Base-by-base conservation (phyloP, 2,797 vertebrate genomes). In the Heterohyrax brucei region DNA sequence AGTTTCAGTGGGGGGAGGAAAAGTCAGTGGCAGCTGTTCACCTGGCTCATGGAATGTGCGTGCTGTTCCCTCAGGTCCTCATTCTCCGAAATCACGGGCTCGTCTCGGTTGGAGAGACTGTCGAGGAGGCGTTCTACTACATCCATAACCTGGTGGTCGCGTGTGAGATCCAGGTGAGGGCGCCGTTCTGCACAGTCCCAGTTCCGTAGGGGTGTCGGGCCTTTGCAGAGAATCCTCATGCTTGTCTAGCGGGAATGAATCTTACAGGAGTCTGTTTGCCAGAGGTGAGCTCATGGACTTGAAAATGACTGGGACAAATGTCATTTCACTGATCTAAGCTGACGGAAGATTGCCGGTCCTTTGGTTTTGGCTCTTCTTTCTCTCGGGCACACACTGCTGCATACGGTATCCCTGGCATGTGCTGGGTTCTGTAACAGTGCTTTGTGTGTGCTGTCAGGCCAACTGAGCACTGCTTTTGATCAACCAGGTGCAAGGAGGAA, bases 101-200 rank as follows among this genome's bases (percentile, higher is more conserved):
- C 44, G 99, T 99, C 72, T 98, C 99, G 2, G 98, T 99, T 13
- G 99, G 99, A 21, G 99, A 99, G 98, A 99, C 99, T 0, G 99
- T 99, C 44, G 99, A 99, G 97, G 99, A 99, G 97, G 99, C 99
- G 85, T 99, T 99, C 98, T 99, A 99, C 98, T 99, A 99, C 96
- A 99, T 99, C 95, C 99, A 99, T 98, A 99, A 99, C 97, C 98
- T 99, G 95, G 99, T 99, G 95, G 99, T 99, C 7, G 99, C 99
- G 75, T 99, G 99, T 97, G 99, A 99, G 98, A 99, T 99, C 96
- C 99, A 99, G 99, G 99, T 99, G 98, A 97, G 98, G n/a, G 26
- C 39, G 48, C 33, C 6, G 0, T 8, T 22, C 44, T 0, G 0
- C 2, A 28, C 3, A 2, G 10, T 33, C 33, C 14, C 4, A 6